A percentile compares a stretch with the other conserved stretches of the same genome.
Conservation (phyloP, 2,797 vertebrate genomes). For the Microctenopoma stevenorrisi region DNA sequence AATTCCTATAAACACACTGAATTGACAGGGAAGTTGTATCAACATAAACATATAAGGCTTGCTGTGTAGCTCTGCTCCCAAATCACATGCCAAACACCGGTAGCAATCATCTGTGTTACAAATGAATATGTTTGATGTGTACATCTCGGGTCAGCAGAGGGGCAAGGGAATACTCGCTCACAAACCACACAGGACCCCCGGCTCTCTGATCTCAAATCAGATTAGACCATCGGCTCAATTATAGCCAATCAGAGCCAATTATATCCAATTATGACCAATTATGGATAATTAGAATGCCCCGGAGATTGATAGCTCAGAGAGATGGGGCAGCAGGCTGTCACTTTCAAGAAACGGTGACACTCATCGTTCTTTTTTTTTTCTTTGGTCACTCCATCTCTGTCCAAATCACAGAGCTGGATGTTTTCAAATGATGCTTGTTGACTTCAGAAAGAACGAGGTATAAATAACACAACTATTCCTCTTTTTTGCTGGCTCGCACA, state of each 20-base stretch:
- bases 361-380: conserved; percentile 36
- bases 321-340: conserved; percentile 73
- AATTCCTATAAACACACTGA: conserved; percentile 18
- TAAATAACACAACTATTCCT: conserved; percentile 37
- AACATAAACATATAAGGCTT: conserved; percentile 44
- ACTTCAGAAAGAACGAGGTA: conserved; percentile 58
- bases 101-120: conserved; percentile 71
- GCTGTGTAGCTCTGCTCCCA: conserved; percentile 37
- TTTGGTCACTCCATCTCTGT: conserved; percentile 50
- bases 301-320: conserved; percentile 77
- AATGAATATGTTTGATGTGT: conserved; percentile 71
- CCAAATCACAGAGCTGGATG: conserved; percentile 24
- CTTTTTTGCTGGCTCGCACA: conserved; percentile 21
- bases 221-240: conserved; percentile 78
- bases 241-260: conserved; percentile 81
- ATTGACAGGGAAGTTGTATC: conserved; percentile 25
- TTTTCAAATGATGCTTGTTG: conserved; percentile 39
- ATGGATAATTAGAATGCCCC: conserved; percentile 75
- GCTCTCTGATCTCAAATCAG: conserved; percentile 80
- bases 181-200: conserved; percentile 72
- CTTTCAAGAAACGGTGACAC: conserved; percentile 62
- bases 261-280: conserved; percentile 79
- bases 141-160: conserved; percentile 66
- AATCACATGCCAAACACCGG: conserved; percentile 47
- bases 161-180: conserved; percentile 68